These are phyloP conservation scores for Microctonus hyperodae DNA, from an alignment of 2,888 invertebrate species.

Conservation along the genomic window DNA sequence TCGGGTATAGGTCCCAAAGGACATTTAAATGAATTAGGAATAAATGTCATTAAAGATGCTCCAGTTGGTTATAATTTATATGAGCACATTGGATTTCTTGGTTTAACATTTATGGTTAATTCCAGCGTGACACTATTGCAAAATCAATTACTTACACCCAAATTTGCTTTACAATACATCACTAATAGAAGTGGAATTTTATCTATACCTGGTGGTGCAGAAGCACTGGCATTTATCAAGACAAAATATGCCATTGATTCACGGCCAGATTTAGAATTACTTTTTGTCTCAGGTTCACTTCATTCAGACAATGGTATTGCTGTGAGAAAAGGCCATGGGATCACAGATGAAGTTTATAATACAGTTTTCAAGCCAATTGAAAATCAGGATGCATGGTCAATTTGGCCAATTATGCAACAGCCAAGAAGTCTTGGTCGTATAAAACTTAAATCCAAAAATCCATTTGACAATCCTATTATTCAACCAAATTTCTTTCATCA, in stretches of 20 bases:
- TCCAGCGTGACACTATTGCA: slow-evolving; percentile 67
- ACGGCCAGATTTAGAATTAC: slow-evolving; percentile 62
- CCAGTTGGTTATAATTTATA: slow-evolving; percentile 74
- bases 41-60: slow-evolving; percentile 70
- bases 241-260: slow-evolving; percentile 62
- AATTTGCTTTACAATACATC: slow-evolving; percentile 56
- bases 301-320: slow-evolving; percentile 64
- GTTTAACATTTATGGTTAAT: slow-evolving; percentile 72
- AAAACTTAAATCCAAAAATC: slow-evolving; percentile 74
- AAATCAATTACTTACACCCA: slow-evolving; percentile 46
- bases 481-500: slow-evolving; percentile 83
- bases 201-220: slow-evolving; percentile 63
- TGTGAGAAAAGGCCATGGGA: slow-evolving; percentile 53
- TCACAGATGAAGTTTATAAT: slow-evolving; percentile 60
- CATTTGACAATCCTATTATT: slow-evolving; percentile 75
- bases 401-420: slow-evolving; percentile 76
- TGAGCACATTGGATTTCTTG: slow-evolving; percentile 74
- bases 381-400: slow-evolving; percentile 62
- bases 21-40: slow-evolving; percentile 68
- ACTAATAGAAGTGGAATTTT: slow-evolving; percentile 57
- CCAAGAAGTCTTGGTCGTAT: slow-evolving; percentile 77
- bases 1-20: slow-evolving; percentile 72
- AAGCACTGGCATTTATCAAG: slow-evolving; percentile 61
- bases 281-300: slow-evolving; percentile 65
- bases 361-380: slow-evolving; percentile 63